Evolutionary conservation across 2,797 vertebrate genomes (phyloP).

Genomic region (Tachyglossus aculeatus): DNA sequence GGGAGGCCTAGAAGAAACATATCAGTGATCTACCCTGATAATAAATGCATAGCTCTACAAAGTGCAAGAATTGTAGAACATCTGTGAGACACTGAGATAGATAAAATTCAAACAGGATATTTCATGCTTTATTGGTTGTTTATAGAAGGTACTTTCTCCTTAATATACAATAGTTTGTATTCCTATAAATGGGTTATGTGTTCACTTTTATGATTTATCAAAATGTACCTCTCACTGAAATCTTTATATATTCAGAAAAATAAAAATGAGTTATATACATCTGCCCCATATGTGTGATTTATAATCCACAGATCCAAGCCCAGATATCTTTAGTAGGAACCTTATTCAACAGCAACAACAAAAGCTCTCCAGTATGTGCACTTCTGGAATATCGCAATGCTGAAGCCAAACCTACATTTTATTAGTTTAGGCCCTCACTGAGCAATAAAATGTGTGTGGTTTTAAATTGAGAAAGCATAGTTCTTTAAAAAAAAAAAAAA

Average conservation of each 20-base stretch:
- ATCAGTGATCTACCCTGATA: neutral
- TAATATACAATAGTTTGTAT: slow-evolving; percentile 4
- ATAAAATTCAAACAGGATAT: neutral
- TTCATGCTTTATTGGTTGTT: neutral
- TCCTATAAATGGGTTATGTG: slow-evolving; percentile 14
- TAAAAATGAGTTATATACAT: slow-evolving; percentile 4
- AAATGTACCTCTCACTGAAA: slow-evolving; percentile 25
- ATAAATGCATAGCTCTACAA: neutral
- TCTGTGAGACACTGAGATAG: neutral
- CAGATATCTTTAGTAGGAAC: slow-evolving; percentile 25
- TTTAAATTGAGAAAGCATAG: too few relatives aligned
- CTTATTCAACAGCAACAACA: slow-evolving; percentile 31
- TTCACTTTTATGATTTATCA: slow-evolving; percentile 44
- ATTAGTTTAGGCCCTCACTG: slow-evolving; percentile 45
- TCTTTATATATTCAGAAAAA: slow-evolving; percentile 26
- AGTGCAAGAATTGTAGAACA: neutral
- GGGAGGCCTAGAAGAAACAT: neutral
- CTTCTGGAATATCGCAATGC: slow-evolving; percentile 28
- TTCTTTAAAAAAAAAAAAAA: too few relatives aligned
- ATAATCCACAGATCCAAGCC: slow-evolving; percentile 16
- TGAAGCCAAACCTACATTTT: slow-evolving; percentile 31
- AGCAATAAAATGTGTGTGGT: slow-evolving; percentile 43
- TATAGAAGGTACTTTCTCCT: neutral
- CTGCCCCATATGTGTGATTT: slow-evolving; percentile 28
- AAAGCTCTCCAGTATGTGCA: slow-evolving; percentile 19